phyloP scores from a whole-genome alignment of 2,113 vertebrate species.

The Microtus ochrogaster region DNA sequence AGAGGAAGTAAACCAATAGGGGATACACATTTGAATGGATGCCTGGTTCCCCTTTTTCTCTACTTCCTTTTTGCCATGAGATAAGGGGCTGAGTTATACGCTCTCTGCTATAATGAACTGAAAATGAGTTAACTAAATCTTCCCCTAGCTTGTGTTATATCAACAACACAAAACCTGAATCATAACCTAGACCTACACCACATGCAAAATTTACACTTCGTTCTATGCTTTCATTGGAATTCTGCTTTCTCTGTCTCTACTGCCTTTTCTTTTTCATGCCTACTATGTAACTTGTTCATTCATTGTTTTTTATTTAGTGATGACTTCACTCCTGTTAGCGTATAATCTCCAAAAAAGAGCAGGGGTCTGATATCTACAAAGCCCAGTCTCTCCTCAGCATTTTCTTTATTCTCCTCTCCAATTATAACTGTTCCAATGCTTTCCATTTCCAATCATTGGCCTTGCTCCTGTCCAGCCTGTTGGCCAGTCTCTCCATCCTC shows the following conservation, averaged over 20 bases:
- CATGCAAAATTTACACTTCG: neutral
- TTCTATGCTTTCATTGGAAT: rapidly evolving
- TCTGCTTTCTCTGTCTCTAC: neutral
- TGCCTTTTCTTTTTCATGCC: neutral
- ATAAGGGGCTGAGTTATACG: neutral
- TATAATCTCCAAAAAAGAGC: neutral
- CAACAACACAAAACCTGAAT: neutral
- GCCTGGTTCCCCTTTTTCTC: neutral
- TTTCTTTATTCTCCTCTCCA: neutral
- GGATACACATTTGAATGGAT: neutral
- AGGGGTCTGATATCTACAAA: neutral
- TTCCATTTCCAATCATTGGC: neutral
- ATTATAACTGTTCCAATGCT: neutral
- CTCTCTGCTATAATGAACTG: neutral
- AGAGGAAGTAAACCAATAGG: neutral
- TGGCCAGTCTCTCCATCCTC: neutral
- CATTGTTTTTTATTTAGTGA: neutral
- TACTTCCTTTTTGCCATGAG: neutral
- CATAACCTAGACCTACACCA: neutral
- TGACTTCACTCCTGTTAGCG: too few relatives aligned
- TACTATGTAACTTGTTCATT: neutral
- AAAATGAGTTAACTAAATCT: neutral
- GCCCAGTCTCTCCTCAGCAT: neutral
- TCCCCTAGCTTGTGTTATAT: neutral
- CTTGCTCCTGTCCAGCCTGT: neutral